Base-by-base conservation (phyloP, 2,113 vertebrate genomes). In the Oreochromis niloticus region DNA sequence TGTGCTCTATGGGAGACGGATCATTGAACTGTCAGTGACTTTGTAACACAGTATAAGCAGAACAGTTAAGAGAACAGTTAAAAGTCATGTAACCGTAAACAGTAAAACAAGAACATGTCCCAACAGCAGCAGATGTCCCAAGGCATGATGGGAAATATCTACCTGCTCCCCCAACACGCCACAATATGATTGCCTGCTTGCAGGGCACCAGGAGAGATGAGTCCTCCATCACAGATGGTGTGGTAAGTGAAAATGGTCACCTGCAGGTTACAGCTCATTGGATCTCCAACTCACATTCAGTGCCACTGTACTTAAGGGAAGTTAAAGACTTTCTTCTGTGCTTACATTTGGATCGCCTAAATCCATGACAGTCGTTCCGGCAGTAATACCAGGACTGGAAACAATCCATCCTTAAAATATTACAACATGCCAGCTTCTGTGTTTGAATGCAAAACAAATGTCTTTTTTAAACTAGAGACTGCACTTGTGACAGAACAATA, bases 161-260 rank as follows among this genome's bases (percentile, higher is more conserved):
- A 61, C 5, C 30, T 61, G 30, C 0, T 61, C 0, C 57, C 57
- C 0, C 2, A 61, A 61, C 14, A 61, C 0, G 2, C 57, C 14
- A 61, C 2, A 32, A 32, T 59, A 61, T 61, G 27, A 61, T 61
- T 61, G 27, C 17, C 17, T 61, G 27, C 8, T 6, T 61, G 8
- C 27, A 61, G 57, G 57, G 8, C 57, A 61, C 27, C 27, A 1
- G 1, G 57, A 61, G 27, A 61, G 14, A 61, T 61, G 5, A 61
- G 27, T 61, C 57, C 57, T 61, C 56, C 27, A 32, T 61, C 27
- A 61, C 14, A 61, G 27, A 61, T 32, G 2, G 57, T 61, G 57
- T 61, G 8, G 3, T 61, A 1, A 32, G 0, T 61, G 30, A 61
- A 61, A 1, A 61, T 61, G 0, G 57, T 61, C 57, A 2, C 2